These are phyloP conservation scores for Calephelis virginiensis DNA, from an alignment of 1,140 invertebrate genomes.

Conservation along the genomic window DNA sequence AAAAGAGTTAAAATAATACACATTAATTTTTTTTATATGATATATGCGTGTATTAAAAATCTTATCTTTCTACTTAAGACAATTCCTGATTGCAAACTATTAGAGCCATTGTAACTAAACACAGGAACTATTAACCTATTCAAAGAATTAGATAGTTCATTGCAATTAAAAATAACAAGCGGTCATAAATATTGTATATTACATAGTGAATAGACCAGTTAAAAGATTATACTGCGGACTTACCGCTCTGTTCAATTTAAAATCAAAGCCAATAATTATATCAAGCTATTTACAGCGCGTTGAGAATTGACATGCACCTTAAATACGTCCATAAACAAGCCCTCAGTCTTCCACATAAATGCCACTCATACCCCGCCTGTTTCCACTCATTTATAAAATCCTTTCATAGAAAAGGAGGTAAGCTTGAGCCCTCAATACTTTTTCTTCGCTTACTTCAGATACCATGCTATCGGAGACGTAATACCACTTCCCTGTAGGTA, in stretches of 20 bases:
- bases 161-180: conserved; percentile 19
- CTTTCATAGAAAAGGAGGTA: conserved; percentile 98
- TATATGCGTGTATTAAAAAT: conserved; percentile 4
- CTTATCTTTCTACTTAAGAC: conserved; percentile 1
- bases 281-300: conserved; percentile 55
- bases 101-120: conserved; percentile 17
- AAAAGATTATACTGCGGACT: conserved; percentile 20
- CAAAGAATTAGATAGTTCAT: conserved; percentile 3
- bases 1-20: background rate
- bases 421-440: conserved; percentile 93
- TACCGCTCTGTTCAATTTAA: conserved; percentile 19
- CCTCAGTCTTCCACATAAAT: conserved; percentile 66
- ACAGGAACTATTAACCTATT: conserved; percentile 24
- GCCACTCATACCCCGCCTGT: conserved; percentile 32
- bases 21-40: conserved; percentile 1
- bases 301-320: conserved; percentile 30
- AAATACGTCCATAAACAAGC: conserved; percentile 33
- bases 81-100: conserved; percentile 19
- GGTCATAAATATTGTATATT: conserved; percentile 21
- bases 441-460: conserved; percentile 86
- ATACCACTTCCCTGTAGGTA: conserved; percentile 92
- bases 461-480: conserved; percentile 94
- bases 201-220: conserved; percentile 19
- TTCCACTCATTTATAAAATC: conserved; percentile 80
- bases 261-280: conserved; percentile 18